Evolutionary conservation across 92 coral and sea anemone genomes (phyloP).

Genomic region (Epizoanthus fatuus): DNA sequence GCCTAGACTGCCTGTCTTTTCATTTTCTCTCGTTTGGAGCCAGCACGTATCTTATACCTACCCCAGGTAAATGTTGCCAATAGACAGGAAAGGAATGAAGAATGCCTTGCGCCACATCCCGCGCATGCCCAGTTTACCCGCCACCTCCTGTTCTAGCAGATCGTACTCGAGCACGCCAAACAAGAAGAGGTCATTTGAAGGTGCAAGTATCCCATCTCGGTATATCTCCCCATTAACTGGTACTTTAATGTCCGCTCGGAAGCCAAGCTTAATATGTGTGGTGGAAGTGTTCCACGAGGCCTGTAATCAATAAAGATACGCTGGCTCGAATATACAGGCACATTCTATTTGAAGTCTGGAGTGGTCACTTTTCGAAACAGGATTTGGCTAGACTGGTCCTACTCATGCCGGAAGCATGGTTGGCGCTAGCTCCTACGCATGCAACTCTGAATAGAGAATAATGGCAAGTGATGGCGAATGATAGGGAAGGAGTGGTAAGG

Average conservation of each 20-base stretch:
- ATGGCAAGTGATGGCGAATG: too few species aligned
- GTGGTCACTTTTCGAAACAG: too few species aligned
- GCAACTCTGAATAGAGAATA: too few species aligned
- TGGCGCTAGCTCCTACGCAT: too few species aligned
- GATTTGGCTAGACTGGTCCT: too few species aligned
- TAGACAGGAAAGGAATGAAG: constrained; percentile 81
- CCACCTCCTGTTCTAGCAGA: constrained; percentile 59
- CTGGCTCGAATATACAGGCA: not conserved
- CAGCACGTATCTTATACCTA: constrained; percentile 24
- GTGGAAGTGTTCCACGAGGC: constrained; percentile 90
- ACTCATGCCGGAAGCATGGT: too few species aligned
- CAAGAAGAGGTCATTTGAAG: constrained; percentile 86
- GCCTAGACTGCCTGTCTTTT: too few species aligned
- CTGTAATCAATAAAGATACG: constrained; percentile 44
- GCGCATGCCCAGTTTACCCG: constrained; percentile 90
- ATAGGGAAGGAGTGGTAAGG: too few species aligned
- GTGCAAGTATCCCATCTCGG: constrained; percentile 91
- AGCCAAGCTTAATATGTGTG: constrained; percentile 81
- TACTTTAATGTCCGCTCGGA: constrained; percentile 90
- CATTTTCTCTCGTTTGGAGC: too few species aligned
- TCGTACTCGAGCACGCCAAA: constrained; percentile 92
- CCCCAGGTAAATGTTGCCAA: constrained; percentile 94
- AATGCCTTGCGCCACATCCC: constrained; percentile 96
- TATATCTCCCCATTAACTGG: constrained; percentile 93
- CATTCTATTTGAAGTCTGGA: not conserved